Conservation (phyloP, 2,113 vertebrate species). For the Hylia prasina region DNA sequence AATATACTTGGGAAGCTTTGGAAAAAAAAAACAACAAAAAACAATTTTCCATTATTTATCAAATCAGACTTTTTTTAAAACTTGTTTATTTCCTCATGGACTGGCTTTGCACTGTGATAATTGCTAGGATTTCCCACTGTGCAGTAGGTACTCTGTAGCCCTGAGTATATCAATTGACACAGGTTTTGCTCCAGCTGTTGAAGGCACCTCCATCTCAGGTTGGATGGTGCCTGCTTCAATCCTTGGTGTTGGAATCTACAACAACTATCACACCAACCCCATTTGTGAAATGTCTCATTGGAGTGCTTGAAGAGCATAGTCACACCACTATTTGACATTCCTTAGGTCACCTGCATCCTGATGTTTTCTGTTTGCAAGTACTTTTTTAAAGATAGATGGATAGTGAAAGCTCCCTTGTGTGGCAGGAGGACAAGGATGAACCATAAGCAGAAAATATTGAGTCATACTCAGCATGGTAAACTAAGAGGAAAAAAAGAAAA, state of each 20-base stretch:
- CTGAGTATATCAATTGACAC: background rate
- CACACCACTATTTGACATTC: fast-evolving
- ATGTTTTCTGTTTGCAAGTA: background rate
- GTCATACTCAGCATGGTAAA: background rate
- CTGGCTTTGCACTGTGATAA: background rate
- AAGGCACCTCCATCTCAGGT: background rate
- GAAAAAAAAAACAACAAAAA: constrained; percentile 10
- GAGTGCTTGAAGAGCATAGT: background rate
- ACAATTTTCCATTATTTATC: background rate
- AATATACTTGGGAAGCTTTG: background rate
- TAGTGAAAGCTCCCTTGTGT: background rate
- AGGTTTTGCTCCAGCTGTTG: background rate
- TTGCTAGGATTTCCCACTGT: background rate
- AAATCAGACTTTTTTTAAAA: background rate
- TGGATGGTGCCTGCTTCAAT: background rate
- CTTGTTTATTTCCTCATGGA: background rate
- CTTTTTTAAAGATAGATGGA: background rate
- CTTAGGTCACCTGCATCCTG: background rate
- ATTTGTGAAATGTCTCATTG: background rate
- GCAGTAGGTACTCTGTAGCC: background rate
- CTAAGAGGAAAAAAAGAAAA: background rate
- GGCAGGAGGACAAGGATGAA: background rate
- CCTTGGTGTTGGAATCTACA: background rate
- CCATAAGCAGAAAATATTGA: background rate
- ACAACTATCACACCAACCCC: fast-evolving